Base-by-base conservation (phyloP, 2,113 vertebrate genomes). In the Neopipo cinnamomea region DNA sequence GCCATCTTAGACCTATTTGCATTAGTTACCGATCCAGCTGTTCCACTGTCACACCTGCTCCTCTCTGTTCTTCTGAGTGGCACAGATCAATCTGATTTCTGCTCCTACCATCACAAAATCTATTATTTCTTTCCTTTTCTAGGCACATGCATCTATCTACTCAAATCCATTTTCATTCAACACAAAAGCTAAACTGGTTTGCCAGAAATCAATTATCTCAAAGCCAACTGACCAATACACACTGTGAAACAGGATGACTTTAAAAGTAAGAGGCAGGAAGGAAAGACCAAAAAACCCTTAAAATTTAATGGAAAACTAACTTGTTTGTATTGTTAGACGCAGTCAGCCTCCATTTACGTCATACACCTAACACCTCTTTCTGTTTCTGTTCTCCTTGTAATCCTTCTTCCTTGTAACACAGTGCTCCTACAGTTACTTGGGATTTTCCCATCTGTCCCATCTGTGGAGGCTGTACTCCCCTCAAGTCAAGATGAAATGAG, bases 141-240 rank as follows among this genome's bases (percentile, higher is more conserved):
- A 39, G 87, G 49, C 77, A 52, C 20, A 27, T 11, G 3, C 33
- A 61, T 61, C 55, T 42, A 46, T 58, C 80, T 58, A 76, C 46
- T 85, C 35, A 74, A 94, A 59, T 42, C 21, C 62, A 66, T 76
- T 91, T 96, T 66, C 56, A 85, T 91, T 78, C 61, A 58, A 56
- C 37, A 55, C 25, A 53, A 67, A 85, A 88, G 33, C 35, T 82
- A 76, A 67, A 41, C 27, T 46, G 35, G 21, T 68, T 87, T 88
- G 37, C 58, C 46, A 89, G 30, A 95, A 94, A 90, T 18, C 66
- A 37, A 11, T 72, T 88, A 63, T 33, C 53, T 76, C 33, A 24
- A 82, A 85, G 49, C 21, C 58, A 97, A n/a, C 11, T 50, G 62
- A 44, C 25, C 44, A 72, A 56, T 11, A 41, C 42, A 31, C 18